Conservation (phyloP, 1,140 invertebrate genomes). For the Zaprionus inermis region DNA sequence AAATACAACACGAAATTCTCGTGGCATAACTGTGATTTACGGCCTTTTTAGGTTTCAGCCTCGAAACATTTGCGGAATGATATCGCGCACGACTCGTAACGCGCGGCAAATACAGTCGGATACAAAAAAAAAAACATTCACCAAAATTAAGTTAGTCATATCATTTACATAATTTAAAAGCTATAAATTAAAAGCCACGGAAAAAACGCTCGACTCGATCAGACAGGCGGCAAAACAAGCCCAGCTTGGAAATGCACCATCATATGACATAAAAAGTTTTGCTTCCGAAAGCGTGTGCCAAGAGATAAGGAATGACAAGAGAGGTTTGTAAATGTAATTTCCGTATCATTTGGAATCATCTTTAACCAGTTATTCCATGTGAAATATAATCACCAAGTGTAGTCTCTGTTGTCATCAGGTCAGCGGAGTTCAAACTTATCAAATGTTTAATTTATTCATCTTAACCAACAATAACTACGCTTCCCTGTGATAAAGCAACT, state of each 20-base stretch:
- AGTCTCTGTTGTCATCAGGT: background rate
- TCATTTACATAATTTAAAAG: constrained; percentile 80
- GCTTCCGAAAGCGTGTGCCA: background rate
- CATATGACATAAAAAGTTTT: constrained; percentile 17
- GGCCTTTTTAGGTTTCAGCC: constrained; percentile 52
- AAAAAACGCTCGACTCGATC: constrained; percentile 41
- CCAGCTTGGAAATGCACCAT: constrained; percentile 36
- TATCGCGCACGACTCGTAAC: constrained; percentile 45
- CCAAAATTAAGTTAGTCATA: constrained; percentile 70
- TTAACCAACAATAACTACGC: background rate
- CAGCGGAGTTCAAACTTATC: background rate
- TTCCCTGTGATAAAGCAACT: background rate
- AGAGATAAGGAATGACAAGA: background rate
- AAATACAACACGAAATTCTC: constrained; percentile 22
- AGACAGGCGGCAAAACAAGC: constrained; percentile 26
- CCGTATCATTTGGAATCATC: background rate
- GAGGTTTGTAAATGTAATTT: background rate
- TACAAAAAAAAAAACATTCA: constrained; percentile 62
- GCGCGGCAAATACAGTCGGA: constrained; percentile 16
- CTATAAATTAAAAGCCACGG: constrained; percentile 70
- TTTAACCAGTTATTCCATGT: background rate
- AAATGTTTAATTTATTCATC: no score
- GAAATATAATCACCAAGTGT: background rate
- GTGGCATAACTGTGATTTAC: constrained; percentile 49
- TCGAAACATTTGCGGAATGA: constrained; percentile 36